phyloP scores from a whole-genome alignment of 2,797 vertebrate genomes.

The Poeciliopsis paucimaculata region DNA sequence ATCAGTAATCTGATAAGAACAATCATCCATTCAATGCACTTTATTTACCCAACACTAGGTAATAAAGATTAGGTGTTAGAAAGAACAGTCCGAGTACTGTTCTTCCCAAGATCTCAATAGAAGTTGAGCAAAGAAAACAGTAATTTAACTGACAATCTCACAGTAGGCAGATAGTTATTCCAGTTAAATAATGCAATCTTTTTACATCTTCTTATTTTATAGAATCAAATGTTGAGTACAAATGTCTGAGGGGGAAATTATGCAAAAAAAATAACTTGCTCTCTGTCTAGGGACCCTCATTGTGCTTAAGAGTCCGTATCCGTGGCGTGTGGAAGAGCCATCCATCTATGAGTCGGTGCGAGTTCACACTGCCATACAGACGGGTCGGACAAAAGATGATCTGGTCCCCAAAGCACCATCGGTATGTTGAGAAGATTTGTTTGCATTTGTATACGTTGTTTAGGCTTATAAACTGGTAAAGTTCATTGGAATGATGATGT shows the following conservation, averaged over 20 bases:
- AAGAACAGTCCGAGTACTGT: no score
- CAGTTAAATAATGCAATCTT: no score
- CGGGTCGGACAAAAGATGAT: slow-evolving; percentile 87
- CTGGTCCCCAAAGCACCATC: slow-evolving; percentile 89
- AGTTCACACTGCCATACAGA: slow-evolving; percentile 95
- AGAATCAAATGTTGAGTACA: not conserved
- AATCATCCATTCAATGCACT: no score
- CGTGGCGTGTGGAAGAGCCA: slow-evolving; percentile 90
- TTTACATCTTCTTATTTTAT: not conserved
- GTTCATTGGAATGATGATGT: not conserved
- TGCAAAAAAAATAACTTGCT: not conserved
- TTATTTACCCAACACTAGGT: no score
- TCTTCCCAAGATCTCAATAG: no score
- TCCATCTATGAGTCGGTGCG: slow-evolving; percentile 96
- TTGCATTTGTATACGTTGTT: not conserved
- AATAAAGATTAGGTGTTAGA: no score
- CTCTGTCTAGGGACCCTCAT: slow-evolving; percentile 87
- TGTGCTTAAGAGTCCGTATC: slow-evolving; percentile 90
- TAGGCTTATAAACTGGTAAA: not conserved
- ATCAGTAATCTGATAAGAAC: not conserved
- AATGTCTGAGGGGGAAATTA: not conserved
- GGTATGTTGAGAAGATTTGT: slow-evolving; percentile 67
- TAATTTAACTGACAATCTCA: not conserved
- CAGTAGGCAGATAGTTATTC: no score
- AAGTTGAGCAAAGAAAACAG: not conserved